Conservation (phyloP, 2,888 invertebrate species). For the Ctenicera cuprea region DNA sequence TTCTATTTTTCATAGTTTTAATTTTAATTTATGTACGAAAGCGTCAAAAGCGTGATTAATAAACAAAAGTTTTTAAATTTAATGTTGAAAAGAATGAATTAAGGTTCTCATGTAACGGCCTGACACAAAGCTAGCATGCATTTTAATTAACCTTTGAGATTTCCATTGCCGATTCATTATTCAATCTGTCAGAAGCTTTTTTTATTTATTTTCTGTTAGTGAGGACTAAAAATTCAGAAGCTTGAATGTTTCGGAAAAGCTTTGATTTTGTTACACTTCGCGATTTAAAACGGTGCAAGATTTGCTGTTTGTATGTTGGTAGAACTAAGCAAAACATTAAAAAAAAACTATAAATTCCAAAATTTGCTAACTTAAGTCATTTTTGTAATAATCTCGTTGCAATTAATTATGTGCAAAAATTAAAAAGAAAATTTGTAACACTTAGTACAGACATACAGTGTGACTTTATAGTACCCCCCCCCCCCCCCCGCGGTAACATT, state of each 20-base stretch:
- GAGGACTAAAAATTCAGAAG: not conserved
- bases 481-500: too few species aligned
- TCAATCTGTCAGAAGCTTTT: conserved; percentile 28
- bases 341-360: too few species aligned
- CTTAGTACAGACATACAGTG: too few species aligned
- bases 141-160: conserved; percentile 35
- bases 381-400: too few species aligned
- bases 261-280: not conserved
- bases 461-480: too few species aligned
- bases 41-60: conserved; percentile 22
- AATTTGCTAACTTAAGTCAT: too few species aligned
- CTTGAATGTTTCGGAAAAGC: not conserved
- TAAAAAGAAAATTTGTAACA: too few species aligned
- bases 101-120: conserved; percentile 22
- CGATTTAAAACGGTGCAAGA: too few species aligned
- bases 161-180: conserved; percentile 31
- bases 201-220: conserved; percentile 23
- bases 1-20: not conserved
- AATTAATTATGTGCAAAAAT: too few species aligned
- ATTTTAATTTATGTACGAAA: not conserved
- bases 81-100: conserved; percentile 29
- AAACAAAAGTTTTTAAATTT: conserved; percentile 20
- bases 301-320: too few species aligned
- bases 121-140: conserved; percentile 31
- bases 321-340: too few species aligned